phyloP scores from a whole-genome alignment of 37 sponge, comb jelly and placozoan species.

The Agelas oroides region DNA sequence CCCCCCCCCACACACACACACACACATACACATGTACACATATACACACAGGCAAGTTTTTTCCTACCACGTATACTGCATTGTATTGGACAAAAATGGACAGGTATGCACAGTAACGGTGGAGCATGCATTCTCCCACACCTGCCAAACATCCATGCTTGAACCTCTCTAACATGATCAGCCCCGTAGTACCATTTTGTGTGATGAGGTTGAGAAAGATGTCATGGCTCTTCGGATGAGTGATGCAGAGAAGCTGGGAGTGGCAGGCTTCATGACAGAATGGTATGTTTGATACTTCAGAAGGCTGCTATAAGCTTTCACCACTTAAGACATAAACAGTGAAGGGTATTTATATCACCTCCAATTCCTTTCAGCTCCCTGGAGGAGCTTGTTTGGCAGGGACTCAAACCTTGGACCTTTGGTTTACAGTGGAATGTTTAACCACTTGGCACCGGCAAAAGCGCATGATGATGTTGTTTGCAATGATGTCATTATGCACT shows the following conservation, averaged over 20 bases:
- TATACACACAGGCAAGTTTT: constrained; percentile 54
- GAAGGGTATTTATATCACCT: too few species aligned
- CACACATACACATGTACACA: neutral
- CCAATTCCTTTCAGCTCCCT: too few species aligned
- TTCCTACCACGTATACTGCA: constrained; percentile 80
- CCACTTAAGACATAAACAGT: too few species aligned
- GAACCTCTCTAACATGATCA: too few species aligned
- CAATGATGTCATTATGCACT: too few species aligned
- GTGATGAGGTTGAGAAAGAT: constrained; percentile 54
- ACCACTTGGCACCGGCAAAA: too few species aligned
- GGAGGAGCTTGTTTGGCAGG: too few species aligned
- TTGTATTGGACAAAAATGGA: constrained; percentile 62
- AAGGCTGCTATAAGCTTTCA: too few species aligned
- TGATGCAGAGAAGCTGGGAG: constrained; percentile 66
- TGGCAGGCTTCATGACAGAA: constrained; percentile 85
- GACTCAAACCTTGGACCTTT: too few species aligned
- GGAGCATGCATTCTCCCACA: neutral
- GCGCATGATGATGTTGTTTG: too few species aligned
- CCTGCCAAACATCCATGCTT: too few species aligned
- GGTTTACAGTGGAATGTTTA: too few species aligned
- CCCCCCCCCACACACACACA: neutral
- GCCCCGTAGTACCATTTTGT: constrained; percentile 54
- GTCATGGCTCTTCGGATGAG: constrained; percentile 43
- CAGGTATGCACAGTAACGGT: constrained; percentile 42
- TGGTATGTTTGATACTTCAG: constrained; percentile 54